These are phyloP conservation scores for Tetranychus truncatus DNA, from an alignment of 2,888 invertebrate species.

Conservation along the genomic window DNA sequence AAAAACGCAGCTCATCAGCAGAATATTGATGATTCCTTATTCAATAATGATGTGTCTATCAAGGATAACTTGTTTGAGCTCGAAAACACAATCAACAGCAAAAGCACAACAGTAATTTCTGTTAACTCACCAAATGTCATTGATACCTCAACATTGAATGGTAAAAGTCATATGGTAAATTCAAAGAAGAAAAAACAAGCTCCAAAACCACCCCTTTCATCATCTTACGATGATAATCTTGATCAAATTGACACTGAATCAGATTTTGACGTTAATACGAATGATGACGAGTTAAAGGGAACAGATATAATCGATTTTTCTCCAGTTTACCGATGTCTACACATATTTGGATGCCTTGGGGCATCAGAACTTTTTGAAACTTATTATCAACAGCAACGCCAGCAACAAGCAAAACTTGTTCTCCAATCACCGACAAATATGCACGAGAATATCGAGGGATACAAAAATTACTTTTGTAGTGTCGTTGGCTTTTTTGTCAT, in stretches of 20 bases:
- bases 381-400: constrained; percentile 75
- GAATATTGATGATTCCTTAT: constrained; percentile 18
- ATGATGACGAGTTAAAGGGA: constrained; percentile 52
- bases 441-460: constrained; percentile 73
- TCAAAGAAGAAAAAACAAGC: not conserved
- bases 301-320: constrained; percentile 95
- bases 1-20: constrained; percentile 43
- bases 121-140: not conserved
- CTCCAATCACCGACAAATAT: constrained; percentile 73
- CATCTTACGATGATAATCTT: not conserved
- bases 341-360: constrained; percentile 52
- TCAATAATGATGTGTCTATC: constrained; percentile 28
- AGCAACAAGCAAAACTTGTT: constrained; percentile 80
- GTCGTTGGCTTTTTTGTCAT: constrained; percentile 95
- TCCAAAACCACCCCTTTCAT: not conserved
- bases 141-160: not conserved
- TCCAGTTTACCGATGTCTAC: constrained; percentile 87
- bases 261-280: not conserved
- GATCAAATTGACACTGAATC: not conserved
- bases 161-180: not conserved
- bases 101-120: not conserved
- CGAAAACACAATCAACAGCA: not conserved
- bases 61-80: not conserved
- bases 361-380: constrained; percentile 80
- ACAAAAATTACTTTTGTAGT: constrained; percentile 69